These are phyloP conservation scores for Lagorchestes hirsutus DNA, from an alignment of 2,797 vertebrate species.

Conservation along the genomic window DNA sequence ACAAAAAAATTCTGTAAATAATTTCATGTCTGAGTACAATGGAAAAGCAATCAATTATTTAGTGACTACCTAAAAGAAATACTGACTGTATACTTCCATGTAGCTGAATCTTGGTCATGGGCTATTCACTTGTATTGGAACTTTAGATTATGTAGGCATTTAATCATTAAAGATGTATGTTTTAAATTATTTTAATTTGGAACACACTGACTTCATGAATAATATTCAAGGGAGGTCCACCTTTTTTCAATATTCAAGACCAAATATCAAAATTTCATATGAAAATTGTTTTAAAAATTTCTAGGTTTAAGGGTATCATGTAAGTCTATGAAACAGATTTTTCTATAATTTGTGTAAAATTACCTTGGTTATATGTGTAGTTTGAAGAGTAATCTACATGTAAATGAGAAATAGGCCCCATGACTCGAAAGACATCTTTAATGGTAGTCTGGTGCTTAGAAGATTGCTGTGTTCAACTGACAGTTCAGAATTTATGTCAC, in stretches of 20 bases:
- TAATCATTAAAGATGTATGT: not conserved
- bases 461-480: not conserved
- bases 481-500: not conserved
- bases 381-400: not conserved
- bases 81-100: not conserved
- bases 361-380: not conserved
- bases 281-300: slow-evolving; percentile 2
- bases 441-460: slow-evolving; percentile 18
- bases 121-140: not conserved
- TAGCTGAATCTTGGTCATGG: not conserved
- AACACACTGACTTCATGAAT: not conserved
- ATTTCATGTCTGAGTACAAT: not conserved
- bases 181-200: not conserved
- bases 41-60: not conserved
- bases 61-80: not conserved
- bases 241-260: not conserved
- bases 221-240: not conserved
- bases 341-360: slow-evolving; percentile 4
- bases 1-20: not conserved
- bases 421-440: not conserved
- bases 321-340: not conserved
- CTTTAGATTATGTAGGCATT: not conserved
- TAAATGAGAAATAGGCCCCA: slow-evolving; percentile 4
- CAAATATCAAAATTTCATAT: not conserved
- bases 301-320: not conserved